Conservation (phyloP, 2,797 vertebrate genomes). For the Chaenodraco wilsoni region DNA sequence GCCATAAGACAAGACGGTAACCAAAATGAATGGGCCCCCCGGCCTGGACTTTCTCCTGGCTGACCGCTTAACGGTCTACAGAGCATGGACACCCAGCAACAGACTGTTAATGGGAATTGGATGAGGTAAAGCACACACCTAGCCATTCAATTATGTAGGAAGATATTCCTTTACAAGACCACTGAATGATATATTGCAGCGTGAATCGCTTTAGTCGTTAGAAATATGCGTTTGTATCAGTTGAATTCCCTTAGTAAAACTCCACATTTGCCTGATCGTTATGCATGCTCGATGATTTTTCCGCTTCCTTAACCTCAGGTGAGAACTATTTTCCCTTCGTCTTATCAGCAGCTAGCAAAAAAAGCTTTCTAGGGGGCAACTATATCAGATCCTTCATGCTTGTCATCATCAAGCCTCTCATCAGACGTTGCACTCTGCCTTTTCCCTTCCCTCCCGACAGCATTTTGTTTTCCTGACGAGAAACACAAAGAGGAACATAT, state of each 20-base stretch:
- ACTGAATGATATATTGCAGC: conserved; percentile 34
- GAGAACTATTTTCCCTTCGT: conserved; percentile 52
- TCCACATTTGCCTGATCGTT: conserved; percentile 43
- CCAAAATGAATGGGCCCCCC: conserved; percentile 71
- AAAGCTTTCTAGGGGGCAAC: conserved; percentile 62
- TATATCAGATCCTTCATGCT: conserved; percentile 67
- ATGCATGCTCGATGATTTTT: conserved; percentile 35
- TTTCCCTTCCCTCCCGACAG: conserved; percentile 53
- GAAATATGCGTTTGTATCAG: conserved; percentile 31
- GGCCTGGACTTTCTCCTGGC: conserved; percentile 60
- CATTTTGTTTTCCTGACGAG: conserved; percentile 74
- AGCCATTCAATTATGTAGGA: conserved; percentile 67
- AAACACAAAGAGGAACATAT: conserved; percentile 74
- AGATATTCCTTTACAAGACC: conserved; percentile 31
- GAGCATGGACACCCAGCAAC: conserved; percentile 59
- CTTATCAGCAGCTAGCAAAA: conserved; percentile 58
- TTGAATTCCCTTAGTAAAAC: conserved; percentile 43
- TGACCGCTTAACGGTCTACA: conserved; percentile 67
- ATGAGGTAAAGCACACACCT: conserved; percentile 55
- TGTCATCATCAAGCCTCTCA: conserved; percentile 73
- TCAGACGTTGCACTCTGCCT: conserved; percentile 61
- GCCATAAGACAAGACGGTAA: conserved; percentile 71
- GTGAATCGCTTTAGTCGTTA: conserved; percentile 17
- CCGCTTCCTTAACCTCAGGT: conserved; percentile 44
- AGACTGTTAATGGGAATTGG: conserved; percentile 68